Base-by-base conservation (phyloP, 2,888 invertebrate species). In the Amphipyra tragopoginis region DNA sequence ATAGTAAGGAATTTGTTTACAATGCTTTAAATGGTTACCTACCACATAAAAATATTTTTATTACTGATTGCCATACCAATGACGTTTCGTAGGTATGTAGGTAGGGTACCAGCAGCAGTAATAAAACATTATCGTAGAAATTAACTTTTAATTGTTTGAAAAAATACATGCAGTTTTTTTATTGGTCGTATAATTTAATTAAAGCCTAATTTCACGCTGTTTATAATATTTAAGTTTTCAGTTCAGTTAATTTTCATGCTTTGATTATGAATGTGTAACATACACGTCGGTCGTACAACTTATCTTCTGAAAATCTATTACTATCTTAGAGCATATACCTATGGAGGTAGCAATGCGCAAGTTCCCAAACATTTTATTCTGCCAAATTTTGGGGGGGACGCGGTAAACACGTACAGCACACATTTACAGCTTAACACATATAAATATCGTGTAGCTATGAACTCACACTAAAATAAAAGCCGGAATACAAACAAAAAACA, bases 91-190 rank as follows among this genome's bases (percentile, higher is more conserved):
- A 21, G 21, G 11, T n/a, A n/a, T n/a, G n/a, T n/a, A n/a, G n/a
- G n/a, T n/a, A n/a, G n/a, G n/a, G n/a, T 36, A 36, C 9, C n/a
- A 13, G 7, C 21, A 1, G 11, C 15, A 15, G 10, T 15, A 10
- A 47, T 34, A 47, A 47, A 36, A 36, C 36, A 36, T 14, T 21
- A 36, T 36, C 11, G 38, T 38, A 21, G 21, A 38, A 38, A 49
- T 49, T 38, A 8, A 21, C 9, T 26, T 49, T 49, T 38, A 49
- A 49, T 49, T 49, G 21, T 21, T n/a, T 21, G 38, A 49, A 49
- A 38, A 21, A 38, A 49, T 21, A 26, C 49, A 38, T 49, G 7
- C 13, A 49, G 49, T 39, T 14, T 14, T 49, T 44, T n/a, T 38
- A 21, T 26, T 29, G 33, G 9, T 33, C 45, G 13, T 45, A 13